Evolutionary conservation across 35 echinoderm and acorn worm genomes (phyloP).

Genomic region (Apostichopus japonicus): DNA sequence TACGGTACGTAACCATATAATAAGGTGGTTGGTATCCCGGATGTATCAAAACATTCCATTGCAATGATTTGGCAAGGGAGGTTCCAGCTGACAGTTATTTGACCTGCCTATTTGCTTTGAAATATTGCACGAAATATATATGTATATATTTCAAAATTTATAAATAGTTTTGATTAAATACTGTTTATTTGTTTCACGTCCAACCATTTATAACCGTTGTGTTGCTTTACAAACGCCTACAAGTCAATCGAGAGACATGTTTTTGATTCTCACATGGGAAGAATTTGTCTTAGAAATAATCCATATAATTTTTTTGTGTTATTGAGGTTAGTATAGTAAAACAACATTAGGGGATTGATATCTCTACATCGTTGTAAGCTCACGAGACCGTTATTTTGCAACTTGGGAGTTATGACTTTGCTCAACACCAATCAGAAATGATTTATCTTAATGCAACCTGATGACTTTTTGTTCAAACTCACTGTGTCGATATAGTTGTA

Average conservation of each 20-base stretch:
- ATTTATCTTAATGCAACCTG: too few species aligned
- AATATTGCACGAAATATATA: too few species aligned
- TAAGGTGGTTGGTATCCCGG: too few species aligned
- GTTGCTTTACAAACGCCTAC: too few species aligned
- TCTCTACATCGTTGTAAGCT: not conserved
- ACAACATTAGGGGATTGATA: not conserved
- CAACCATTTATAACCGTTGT: too few species aligned
- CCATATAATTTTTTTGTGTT: not conserved
- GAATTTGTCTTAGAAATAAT: not conserved
- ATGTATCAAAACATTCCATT: not conserved
- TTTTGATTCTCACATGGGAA: not conserved
- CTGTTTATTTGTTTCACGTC: too few species aligned
- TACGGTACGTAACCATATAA: too few species aligned
- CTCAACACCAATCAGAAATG: too few species aligned
- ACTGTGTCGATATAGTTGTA: not conserved
- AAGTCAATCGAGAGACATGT: not conserved
- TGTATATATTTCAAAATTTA: too few species aligned
- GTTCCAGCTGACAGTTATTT: not conserved
- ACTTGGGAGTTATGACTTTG: not conserved
- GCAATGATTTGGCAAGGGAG: not conserved
- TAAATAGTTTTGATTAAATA: too few species aligned
- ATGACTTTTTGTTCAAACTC: not conserved
- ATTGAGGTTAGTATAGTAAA: not conserved
- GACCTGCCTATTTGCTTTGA: not conserved
- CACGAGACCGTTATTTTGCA: not conserved